Evolutionary conservation across 2,797 vertebrate genomes (phyloP), one percentile per base, ranked within the genome.

Genomic region (Thalassophryne amazonica): DNA sequence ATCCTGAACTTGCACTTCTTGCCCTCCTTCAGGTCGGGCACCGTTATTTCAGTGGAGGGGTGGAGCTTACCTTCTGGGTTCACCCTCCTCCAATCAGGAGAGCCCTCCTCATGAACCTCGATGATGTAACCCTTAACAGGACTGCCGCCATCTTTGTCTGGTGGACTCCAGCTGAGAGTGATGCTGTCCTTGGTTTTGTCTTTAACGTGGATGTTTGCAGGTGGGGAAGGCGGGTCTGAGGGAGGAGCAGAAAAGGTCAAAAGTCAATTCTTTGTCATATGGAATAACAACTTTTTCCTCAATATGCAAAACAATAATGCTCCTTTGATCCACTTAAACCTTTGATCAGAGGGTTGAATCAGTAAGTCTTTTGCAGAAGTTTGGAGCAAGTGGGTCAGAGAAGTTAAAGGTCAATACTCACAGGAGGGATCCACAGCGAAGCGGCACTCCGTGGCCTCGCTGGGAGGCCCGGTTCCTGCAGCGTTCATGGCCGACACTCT

Each of bases 41-140:
- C 85, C 6, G 94, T 94, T 78, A 94, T 94, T 73, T 94, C 89
- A 5, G 94, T 94, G 48, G 90, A 85, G n/a, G 93, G 91, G 62
- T 98, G 90, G 18, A 94, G 91, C 79, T 95, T 96, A 41, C 99
- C 97, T 0, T 91, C 88, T 24, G 94, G 91, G 31, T 93, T 98
- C 30, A 94, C 92, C 39, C 81, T 93, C 76, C 88, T 95, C 97
- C 97, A 99, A 9, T 96, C 95, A 19, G 82, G 76, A 66, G 80
- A 90, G 42, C 95, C 97, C 78, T 98, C 96, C 78, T 98, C 95
- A 16, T 98, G 96, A 71, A 94, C 92, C 88, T 99, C 96, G 50
- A 99, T 86, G 68, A 99, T 93, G 78, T 99, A 99, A 18, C 96
- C 97, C 80, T 93, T 97, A 52, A 99, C 74, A 8, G 95, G 96